Evolutionary conservation across 2,797 vertebrate species (phyloP).

Genomic region (Australoheros facetus): DNA sequence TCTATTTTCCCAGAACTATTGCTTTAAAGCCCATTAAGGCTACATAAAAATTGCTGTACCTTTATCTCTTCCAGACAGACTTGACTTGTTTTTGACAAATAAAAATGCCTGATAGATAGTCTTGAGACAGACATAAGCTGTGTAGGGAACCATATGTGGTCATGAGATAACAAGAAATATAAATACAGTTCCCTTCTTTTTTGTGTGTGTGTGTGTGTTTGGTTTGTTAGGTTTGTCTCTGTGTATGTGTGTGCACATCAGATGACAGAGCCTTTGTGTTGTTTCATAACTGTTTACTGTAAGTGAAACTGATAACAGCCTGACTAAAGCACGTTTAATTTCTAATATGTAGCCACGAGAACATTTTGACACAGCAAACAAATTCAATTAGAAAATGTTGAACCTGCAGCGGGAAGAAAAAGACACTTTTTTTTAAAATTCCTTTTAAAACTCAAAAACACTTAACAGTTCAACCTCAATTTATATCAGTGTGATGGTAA

Average conservation of each 20-base stretch:
- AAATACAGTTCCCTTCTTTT: conserved; percentile 18
- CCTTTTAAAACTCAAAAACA: background rate
- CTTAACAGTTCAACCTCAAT: background rate
- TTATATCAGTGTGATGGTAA: conserved; percentile 1
- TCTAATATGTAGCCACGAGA: background rate
- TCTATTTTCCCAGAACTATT: background rate
- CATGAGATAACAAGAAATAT: conserved; percentile 23
- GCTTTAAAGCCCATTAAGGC: background rate
- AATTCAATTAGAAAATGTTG: background rate
- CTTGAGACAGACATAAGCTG: background rate
- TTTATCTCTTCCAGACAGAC: conserved; percentile 42
- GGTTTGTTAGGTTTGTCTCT: background rate
- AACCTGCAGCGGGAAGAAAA: background rate
- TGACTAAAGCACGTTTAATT: background rate
- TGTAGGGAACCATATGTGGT: conserved; percentile 20
- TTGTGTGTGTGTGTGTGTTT: background rate
- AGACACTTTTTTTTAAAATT: too few species aligned
- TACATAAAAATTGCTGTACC: background rate
- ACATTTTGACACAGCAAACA: background rate
- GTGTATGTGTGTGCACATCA: background rate
- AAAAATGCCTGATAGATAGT: conserved; percentile 3
- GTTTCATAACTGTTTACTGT: background rate
- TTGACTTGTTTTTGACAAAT: conserved; percentile 12
- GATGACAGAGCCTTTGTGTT: background rate
- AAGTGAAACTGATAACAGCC: background rate